Conservation (phyloP, 2,113 vertebrate genomes). For the Felis chaus region DNA sequence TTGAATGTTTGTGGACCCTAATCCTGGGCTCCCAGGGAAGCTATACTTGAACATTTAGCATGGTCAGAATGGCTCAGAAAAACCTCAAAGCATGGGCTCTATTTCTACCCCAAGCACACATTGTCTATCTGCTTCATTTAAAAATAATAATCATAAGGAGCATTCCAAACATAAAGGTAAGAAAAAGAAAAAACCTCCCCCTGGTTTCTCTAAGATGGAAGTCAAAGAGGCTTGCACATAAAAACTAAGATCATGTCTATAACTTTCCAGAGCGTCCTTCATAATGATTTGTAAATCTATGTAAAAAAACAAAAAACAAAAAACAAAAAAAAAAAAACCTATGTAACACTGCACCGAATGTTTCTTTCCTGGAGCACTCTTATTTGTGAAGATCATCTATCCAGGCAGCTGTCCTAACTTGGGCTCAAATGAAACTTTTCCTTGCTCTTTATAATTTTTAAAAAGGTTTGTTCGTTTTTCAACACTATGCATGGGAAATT, state of each 20-base stretch:
- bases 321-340: not conserved
- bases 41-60: not conserved
- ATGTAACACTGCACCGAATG: not conserved
- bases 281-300: not conserved
- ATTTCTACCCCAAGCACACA: not conserved
- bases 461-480: not conserved
- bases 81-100: not conserved
- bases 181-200: not conserved
- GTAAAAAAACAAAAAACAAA: not conserved
- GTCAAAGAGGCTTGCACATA: not conserved
- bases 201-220: not conserved
- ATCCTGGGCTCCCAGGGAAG: not conserved
- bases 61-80: not conserved
- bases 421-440: not conserved
- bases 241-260: not conserved
- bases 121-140: not conserved
- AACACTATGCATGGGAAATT: not conserved
- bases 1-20: not conserved
- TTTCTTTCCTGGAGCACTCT: not conserved
- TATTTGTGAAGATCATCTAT: not conserved
- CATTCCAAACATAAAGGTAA: not conserved
- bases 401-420: not conserved
- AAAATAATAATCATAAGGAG: not conserved
- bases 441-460: not conserved
- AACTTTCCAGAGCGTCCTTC: not conserved